These are phyloP conservation scores for Pimephales promelas DNA, from an alignment of 2,113 vertebrate genomes.

Conservation along the genomic window DNA sequence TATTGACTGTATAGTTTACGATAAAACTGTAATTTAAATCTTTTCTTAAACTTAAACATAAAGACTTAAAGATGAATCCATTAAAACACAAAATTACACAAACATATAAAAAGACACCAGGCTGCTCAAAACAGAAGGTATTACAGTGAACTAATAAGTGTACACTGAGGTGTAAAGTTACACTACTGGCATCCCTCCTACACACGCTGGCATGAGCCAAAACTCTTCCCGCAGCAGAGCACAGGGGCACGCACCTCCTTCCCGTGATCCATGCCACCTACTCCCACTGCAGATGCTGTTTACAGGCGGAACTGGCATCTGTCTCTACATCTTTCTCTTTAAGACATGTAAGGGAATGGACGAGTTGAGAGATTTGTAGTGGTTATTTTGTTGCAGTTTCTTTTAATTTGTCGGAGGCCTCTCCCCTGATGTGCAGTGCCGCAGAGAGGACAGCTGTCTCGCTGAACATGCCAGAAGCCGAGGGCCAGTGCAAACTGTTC, in stretches of 20 bases:
- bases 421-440: constrained; percentile 32
- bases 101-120: background rate
- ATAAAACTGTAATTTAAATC: too few relatives aligned
- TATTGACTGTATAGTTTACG: background rate
- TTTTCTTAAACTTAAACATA: too few relatives aligned
- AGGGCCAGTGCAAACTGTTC: constrained; percentile 36
- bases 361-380: background rate
- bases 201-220: background rate
- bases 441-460: constrained; percentile 56
- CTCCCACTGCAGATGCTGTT: constrained; percentile 30
- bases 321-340: constrained; percentile 13
- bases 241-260: background rate
- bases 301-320: constrained; percentile 36
- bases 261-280: constrained; percentile 19
- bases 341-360: background rate
- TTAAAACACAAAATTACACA: background rate
- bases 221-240: background rate
- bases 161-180: background rate
- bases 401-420: constrained; percentile 22
- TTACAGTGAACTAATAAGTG: constrained; percentile 18
- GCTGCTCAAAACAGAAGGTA: background rate
- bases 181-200: background rate
- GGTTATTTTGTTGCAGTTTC: constrained; percentile 15
- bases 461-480: constrained; percentile 45
- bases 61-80: background rate